Evolutionary conservation across 2,113 vertebrate species (phyloP), one percentile per base, ranked within the genome.

Genomic region (Chloebia gouldiae): DNA sequence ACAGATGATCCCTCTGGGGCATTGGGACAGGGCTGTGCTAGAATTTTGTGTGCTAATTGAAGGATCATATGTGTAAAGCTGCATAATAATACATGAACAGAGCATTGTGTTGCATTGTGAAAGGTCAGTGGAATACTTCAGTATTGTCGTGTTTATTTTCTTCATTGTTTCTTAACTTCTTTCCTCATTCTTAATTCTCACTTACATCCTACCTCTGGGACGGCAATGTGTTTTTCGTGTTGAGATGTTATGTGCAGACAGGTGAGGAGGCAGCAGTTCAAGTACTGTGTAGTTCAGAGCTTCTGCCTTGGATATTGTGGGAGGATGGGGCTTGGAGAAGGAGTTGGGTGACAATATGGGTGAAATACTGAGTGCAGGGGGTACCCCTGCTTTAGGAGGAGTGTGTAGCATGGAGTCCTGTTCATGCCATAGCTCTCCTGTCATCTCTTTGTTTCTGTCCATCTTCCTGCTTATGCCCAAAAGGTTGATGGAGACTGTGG

Each of bases 201-300:
- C 20, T 54, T 35, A 11, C 7, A 23, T 7, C 35, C 59, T 60
- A 4, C 45, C 33, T 51, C 71, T 6, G 11, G 45, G 31, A 40
- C 35, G 64, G 22, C 50, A 69, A 0, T 20, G 10, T 44, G 10
- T 33, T 85, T 81, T 77, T 57, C n/a, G 6, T 0, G 0, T 33
- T 37, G 31, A 68, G 61, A 25, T 37, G 10, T 82, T 72, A 37
- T 0, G 0, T 82, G 66, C 57, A 68, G 81, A 31, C 24, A 47
- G 8, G 50, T 61, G 39, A 63, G 65, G 39, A 68, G 61, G 56
- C 78, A 79, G 44, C 30, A 39, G 21, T 54, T 93, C 45, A 44
- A 70, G 42, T 71, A 16, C 37, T 23, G 19, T 56, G n/a, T 84
- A 31, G 77, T 76, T 88, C 2, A 3, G 57, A 76, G 37, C 15